Evolutionary conservation across 2,113 vertebrate genomes (phyloP).

Genomic region (Grammomys surdaster): DNA sequence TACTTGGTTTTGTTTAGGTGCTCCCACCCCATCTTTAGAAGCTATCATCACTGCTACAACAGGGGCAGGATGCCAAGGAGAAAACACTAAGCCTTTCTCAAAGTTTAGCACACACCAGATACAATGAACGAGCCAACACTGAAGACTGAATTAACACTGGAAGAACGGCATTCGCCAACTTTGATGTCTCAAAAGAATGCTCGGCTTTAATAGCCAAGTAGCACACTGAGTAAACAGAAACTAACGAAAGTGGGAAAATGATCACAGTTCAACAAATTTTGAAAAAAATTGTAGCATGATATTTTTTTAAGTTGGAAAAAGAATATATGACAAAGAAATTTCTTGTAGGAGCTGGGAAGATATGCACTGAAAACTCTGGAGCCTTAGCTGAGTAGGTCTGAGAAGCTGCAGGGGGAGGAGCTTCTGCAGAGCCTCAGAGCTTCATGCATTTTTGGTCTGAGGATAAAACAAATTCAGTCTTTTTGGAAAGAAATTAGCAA

Average conservation of each 20-base stretch:
- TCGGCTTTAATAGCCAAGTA: neutral
- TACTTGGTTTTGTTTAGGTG: neutral
- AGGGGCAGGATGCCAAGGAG: neutral
- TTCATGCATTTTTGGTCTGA: neutral
- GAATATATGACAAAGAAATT: constrained; percentile 27
- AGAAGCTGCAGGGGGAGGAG: neutral
- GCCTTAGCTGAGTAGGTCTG: neutral
- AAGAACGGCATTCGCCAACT: neutral
- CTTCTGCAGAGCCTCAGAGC: neutral
- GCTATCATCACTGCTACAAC: neutral
- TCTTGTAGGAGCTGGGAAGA: neutral
- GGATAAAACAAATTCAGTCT: constrained; percentile 2
- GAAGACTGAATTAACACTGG: neutral
- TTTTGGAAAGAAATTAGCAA: constrained; percentile 26
- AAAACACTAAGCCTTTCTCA: neutral
- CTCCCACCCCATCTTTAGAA: neutral
- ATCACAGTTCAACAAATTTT: neutral
- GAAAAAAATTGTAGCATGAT: neutral
- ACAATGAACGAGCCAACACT: neutral
- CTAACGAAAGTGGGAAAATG: neutral
- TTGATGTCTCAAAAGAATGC: neutral
- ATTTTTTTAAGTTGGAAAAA: neutral
- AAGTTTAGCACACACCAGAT: neutral
- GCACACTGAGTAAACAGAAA: neutral
- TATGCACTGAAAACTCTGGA: constrained; percentile 18